phyloP scores from a whole-genome alignment of 2,113 vertebrate genomes.

The Philantomba maxwellii region DNA sequence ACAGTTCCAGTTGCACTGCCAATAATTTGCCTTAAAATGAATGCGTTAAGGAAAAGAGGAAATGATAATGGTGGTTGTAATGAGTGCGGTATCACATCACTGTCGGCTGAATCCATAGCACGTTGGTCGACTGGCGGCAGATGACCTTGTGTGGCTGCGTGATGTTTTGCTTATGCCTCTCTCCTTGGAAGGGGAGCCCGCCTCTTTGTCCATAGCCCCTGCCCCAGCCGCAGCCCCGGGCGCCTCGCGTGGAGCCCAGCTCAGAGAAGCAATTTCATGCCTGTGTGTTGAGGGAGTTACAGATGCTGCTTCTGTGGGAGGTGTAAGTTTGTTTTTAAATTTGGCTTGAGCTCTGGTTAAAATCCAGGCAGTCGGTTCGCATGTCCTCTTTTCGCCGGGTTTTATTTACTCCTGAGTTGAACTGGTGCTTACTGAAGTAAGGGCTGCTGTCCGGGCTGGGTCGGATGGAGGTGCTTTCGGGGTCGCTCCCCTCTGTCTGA shows the following conservation, averaged over 20 bases:
- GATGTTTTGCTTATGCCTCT: not conserved
- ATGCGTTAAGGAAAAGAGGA: not conserved
- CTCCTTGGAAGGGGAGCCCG: not conserved
- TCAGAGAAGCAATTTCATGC: not conserved
- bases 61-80: not conserved
- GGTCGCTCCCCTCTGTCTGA: not conserved
- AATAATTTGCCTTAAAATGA: not conserved
- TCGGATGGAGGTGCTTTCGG: not conserved
- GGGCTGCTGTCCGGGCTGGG: not conserved
- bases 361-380: slow-evolving; percentile 20
- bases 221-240: not conserved
- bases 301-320: slow-evolving; percentile 46
- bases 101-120: not conserved
- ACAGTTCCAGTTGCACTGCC: not conserved
- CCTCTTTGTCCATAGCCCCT: not conserved
- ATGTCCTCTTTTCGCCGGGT: not conserved
- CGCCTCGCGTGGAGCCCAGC: not conserved
- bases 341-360: not conserved
- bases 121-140: not conserved
- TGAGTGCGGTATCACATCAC: not conserved
- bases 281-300: not conserved
- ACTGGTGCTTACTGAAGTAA: not conserved
- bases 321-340: slow-evolving; percentile 51
- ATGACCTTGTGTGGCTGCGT: not conserved
- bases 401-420: slow-evolving; percentile 11